Percentiles rank a stretch among this genome's conserved stretches.
These are phyloP conservation scores for Anoplolepis gracilipes DNA, from an alignment of 1,140 invertebrate species.

Conservation along the genomic window DNA sequence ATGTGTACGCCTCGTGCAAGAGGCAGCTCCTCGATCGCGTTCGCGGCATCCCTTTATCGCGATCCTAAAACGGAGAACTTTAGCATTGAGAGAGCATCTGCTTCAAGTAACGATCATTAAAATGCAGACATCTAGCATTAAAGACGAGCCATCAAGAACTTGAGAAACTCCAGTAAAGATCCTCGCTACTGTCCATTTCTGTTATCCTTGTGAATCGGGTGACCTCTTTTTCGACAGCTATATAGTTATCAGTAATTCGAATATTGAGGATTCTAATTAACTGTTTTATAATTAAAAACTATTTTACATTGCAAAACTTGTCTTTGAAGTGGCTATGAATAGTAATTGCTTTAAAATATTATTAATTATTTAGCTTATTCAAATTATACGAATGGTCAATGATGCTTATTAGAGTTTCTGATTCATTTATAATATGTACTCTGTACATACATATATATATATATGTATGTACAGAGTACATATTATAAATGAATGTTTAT, in stretches of 20 bases:
- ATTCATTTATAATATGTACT: too few species aligned
- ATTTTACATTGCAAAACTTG: background rate
- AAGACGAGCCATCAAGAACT: conserved; percentile 40
- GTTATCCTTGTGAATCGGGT: background rate
- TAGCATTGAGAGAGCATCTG: conserved; percentile 32
- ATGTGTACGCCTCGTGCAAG: conserved; percentile 45
- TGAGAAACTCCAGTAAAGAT: conserved; percentile 39
- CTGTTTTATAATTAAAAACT: background rate
- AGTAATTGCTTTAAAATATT: background rate
- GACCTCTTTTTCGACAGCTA: background rate
- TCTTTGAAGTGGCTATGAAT: background rate
- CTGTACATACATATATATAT: too few species aligned
- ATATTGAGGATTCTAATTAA: background rate
- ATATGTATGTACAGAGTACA: too few species aligned
- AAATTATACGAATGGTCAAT: background rate
- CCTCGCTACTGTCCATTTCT: background rate
- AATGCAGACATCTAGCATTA: conserved; percentile 25
- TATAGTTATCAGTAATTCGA: background rate
- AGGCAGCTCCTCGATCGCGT: conserved; percentile 56
- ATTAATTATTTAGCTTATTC: background rate
- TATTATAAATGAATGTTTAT: too few species aligned
- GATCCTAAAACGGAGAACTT: conserved; percentile 33
- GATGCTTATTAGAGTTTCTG: background rate
- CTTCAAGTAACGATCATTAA: conserved; percentile 53
- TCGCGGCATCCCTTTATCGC: conserved; percentile 58